Base-by-base conservation (phyloP, 2,888 invertebrate species). In the Gandaritis pyraliata region DNA sequence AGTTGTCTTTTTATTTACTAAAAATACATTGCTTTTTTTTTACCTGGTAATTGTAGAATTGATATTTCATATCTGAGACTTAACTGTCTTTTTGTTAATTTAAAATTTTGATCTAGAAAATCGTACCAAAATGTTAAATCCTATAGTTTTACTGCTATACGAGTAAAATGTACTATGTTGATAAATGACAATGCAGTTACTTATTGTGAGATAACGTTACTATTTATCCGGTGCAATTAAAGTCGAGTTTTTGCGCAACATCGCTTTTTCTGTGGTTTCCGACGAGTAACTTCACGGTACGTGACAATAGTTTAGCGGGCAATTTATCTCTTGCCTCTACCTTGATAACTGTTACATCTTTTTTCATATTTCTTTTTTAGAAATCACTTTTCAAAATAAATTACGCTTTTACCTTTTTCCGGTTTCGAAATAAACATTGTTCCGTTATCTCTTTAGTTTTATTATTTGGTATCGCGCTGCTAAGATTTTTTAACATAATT, bases 261-360 rank as follows among this genome's bases (percentile, higher is more conserved):
- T 64, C 54, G 61, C 60, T 61, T 72, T 70, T 75, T 71, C 56
- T 64, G 71, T 58, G 65, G 66, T 68, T 70, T 62, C 58, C 68
- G 74, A 70, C 69, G 72, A 71, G 73, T 72, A 39, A 65, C 75
- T 72, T 80, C 77, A 80, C 78, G 74, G 72, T 80, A 73, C 76
- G 74, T 76, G 74, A 75, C 75, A 75, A 75, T 74, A 69, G 71
- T 76, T 75, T 72, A 65, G 68, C 46, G 57, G 65, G 48, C 65
- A 66, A 66, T 69, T 74, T 70, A 65, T 65, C 56, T 67, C 65
- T 73, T 69, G 62, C 68, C 23, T 53, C 57, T 59, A 69, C 64
- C 69, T 72, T 67, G 65, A 68, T 70, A 69, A 67, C 60, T 69
- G 61, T 58, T 65, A 65, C 61, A 72, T 77, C 81, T 81, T 81